Conservation (phyloP, 2,113 vertebrate species). For the Melozone crissalis region DNA sequence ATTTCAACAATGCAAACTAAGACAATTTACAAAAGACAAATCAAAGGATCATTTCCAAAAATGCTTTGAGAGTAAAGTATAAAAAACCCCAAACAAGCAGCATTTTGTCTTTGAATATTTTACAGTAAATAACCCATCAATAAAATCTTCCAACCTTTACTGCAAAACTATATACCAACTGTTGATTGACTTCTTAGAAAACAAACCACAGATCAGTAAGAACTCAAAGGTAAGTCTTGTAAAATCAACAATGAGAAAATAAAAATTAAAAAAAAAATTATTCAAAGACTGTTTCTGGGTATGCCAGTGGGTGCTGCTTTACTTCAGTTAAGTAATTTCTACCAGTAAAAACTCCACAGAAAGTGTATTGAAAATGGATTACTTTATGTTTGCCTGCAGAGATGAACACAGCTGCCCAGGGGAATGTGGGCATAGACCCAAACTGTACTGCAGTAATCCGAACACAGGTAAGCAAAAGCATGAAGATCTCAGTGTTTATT, state of each 20-base stretch:
- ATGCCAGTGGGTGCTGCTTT: background rate
- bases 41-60: background rate
- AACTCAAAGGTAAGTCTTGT: background rate
- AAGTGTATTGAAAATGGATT: background rate
- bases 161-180: slow-evolving; percentile 30
- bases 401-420: background rate
- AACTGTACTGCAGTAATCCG: background rate
- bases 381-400: background rate
- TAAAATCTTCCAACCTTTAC: background rate
- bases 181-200: slow-evolving; percentile 8
- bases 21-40: background rate
- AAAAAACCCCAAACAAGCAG: background rate
- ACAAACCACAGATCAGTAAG: background rate
- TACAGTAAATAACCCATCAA: background rate
- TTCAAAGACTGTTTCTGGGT: background rate
- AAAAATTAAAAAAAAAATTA: background rate
- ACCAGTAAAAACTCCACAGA: background rate
- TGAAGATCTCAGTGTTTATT: background rate
- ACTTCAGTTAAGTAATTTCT: background rate
- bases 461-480: background rate
- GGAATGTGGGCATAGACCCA: background rate
- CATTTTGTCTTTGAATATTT: background rate
- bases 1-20: background rate
- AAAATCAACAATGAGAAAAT: background rate
- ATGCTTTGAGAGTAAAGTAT: background rate